Percentiles rank a stretch among this genome's conserved stretches.
Conservation (phyloP, 2,113 vertebrate genomes). For the Zapus hudsonius region DNA sequence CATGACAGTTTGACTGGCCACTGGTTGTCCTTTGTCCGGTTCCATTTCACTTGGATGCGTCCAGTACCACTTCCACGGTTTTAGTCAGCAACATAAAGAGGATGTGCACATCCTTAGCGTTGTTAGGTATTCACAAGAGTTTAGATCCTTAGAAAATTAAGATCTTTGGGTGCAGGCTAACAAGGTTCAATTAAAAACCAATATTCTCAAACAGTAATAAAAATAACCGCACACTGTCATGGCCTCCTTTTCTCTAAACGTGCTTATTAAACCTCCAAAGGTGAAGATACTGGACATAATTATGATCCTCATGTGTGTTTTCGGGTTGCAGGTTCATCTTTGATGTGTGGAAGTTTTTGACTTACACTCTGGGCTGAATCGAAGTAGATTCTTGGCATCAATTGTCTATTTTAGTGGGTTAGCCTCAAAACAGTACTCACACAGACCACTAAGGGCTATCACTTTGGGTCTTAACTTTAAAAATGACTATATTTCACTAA, state of each 20-base stretch:
- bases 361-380: neutral
- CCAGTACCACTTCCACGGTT: rapidly evolving
- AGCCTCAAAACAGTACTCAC: neutral
- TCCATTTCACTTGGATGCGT: neutral
- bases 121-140: neutral
- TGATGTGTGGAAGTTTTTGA: neutral
- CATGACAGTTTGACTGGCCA: neutral
- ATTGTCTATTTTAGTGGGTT: neutral
- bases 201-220: neutral
- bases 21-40: rapidly evolving
- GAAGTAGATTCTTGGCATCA: neutral
- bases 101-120: neutral
- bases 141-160: conserved; percentile 28
- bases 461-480: neutral
- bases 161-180: neutral
- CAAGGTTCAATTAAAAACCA: neutral
- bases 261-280: neutral
- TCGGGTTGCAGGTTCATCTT: neutral
- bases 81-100: neutral
- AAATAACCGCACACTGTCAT: neutral
- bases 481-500: neutral
- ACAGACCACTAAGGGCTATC: neutral
- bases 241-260: neutral
- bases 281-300: neutral
- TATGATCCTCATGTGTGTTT: neutral